Evolutionary conservation across 2,888 invertebrate genomes (phyloP).

Genomic region (Ernsta delagoae): DNA sequence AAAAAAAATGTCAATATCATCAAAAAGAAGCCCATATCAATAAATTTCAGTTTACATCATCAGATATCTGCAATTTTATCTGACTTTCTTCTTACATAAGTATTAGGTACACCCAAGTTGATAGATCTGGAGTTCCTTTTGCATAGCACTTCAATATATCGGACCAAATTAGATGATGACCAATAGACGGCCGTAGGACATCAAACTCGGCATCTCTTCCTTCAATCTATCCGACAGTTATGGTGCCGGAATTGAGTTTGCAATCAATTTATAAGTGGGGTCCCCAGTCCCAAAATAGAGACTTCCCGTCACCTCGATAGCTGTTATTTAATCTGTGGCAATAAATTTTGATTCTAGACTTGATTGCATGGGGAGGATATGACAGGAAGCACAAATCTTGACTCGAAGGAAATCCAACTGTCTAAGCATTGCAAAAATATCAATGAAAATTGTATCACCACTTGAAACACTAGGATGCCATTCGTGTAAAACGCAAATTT

Average conservation of each 20-base stretch:
- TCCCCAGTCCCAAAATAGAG: slow-evolving; percentile 56
- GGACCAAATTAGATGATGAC: slow-evolving; percentile 6
- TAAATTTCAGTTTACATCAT: too few species aligned
- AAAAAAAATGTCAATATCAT: too few species aligned
- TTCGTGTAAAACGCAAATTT: too few species aligned
- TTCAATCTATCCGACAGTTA: slow-evolving; percentile 30
- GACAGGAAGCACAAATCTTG: slow-evolving; percentile 9
- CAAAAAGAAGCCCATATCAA: too few species aligned
- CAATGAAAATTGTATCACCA: too few species aligned
- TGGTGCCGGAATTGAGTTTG: slow-evolving; percentile 44
- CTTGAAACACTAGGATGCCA: too few species aligned
- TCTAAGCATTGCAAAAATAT: not conserved
- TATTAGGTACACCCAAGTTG: not conserved
- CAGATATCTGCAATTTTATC: too few species aligned
- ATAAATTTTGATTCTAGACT: slow-evolving; percentile 42
- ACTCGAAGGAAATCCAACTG: not conserved
- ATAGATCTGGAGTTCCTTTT: not conserved
- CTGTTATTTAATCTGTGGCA: slow-evolving; percentile 39
- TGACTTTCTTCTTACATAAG: too few species aligned
- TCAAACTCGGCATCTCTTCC: slow-evolving; percentile 25
- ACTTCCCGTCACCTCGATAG: slow-evolving; percentile 54
- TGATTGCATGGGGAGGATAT: slow-evolving; percentile 20
- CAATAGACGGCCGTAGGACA: not conserved
- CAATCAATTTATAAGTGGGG: slow-evolving; percentile 46
- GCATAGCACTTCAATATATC: slow-evolving; percentile 2